Evolutionary conservation across 2,888 invertebrate species (phyloP).

Genomic region (Hanleya hanleyi): DNA sequence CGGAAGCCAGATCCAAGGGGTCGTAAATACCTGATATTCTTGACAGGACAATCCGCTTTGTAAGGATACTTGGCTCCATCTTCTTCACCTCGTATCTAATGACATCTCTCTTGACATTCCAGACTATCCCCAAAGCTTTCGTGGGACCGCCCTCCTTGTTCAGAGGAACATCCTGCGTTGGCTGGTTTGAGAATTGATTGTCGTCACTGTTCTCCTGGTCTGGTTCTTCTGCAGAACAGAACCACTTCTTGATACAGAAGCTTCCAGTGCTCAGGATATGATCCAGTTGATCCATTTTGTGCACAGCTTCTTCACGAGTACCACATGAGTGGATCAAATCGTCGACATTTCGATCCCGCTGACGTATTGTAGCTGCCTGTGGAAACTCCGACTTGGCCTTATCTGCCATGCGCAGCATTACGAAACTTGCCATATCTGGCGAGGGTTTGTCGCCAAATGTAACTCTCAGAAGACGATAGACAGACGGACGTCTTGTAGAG

Average conservation of each 20-base stretch:
- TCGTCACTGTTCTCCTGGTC: neutral
- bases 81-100: neutral
- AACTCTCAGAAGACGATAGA: slow-evolving; percentile 8
- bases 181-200: neutral
- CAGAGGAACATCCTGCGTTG: neutral
- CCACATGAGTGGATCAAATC: slow-evolving; percentile 24
- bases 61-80: neutral
- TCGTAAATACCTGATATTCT: neutral
- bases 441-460: slow-evolving; percentile 8
- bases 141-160: neutral
- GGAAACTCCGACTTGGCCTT: neutral
- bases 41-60: neutral
- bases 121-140: neutral
- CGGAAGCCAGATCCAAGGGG: neutral
- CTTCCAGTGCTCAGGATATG: slow-evolving; percentile 7
- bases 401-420: slow-evolving; percentile 17
- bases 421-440: slow-evolving; percentile 12
- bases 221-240: neutral
- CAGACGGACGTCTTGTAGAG: neutral
- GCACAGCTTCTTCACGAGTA: no score
- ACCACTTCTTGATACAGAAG: slow-evolving; percentile 18
- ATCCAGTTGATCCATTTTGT: slow-evolving; percentile 13
- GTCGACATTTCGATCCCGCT: slow-evolving; percentile 20
- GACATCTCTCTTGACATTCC: neutral
- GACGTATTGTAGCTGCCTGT: slow-evolving; percentile 15